phyloP scores from a whole-genome alignment of 2,888 invertebrate genomes.

The Creontiades dilutus region DNA sequence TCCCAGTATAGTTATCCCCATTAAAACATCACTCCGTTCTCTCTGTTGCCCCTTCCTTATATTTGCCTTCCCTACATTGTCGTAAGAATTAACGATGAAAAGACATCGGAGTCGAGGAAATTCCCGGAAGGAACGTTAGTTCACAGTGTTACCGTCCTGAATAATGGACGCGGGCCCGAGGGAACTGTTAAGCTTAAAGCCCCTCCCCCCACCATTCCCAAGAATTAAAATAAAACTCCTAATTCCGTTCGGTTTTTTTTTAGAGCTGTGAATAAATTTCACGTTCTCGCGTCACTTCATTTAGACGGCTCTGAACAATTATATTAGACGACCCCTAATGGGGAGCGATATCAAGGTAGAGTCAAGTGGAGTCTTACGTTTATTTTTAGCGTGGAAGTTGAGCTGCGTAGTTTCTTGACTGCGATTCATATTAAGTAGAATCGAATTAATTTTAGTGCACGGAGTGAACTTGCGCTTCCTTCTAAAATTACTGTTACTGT shows the following conservation, averaged over 20 bases:
- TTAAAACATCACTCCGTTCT: not conserved
- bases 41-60: not conserved
- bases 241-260: slow-evolving; percentile 18
- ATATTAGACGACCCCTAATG: not conserved
- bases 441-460: too few relatives aligned
- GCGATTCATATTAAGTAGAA: too few relatives aligned
- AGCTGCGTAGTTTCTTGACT: too few relatives aligned
- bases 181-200: not conserved
- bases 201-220: not conserved
- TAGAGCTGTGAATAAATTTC: not conserved
- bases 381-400: too few relatives aligned
- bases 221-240: slow-evolving; percentile 2
- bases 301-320: not conserved
- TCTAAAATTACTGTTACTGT: too few relatives aligned
- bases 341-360: too few relatives aligned
- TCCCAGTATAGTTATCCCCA: not conserved
- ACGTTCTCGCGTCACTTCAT: not conserved
- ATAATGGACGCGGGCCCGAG: not conserved
- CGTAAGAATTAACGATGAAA: slow-evolving; percentile 19
- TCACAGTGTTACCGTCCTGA: not conserved
- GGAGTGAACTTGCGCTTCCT: too few relatives aligned
- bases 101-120: not conserved
- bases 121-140: slow-evolving; percentile 20
- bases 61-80: not conserved
- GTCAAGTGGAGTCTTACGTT: too few relatives aligned